Conservation (phyloP, 2,888 invertebrate genomes). For the Chymomyza fuscimana region DNA sequence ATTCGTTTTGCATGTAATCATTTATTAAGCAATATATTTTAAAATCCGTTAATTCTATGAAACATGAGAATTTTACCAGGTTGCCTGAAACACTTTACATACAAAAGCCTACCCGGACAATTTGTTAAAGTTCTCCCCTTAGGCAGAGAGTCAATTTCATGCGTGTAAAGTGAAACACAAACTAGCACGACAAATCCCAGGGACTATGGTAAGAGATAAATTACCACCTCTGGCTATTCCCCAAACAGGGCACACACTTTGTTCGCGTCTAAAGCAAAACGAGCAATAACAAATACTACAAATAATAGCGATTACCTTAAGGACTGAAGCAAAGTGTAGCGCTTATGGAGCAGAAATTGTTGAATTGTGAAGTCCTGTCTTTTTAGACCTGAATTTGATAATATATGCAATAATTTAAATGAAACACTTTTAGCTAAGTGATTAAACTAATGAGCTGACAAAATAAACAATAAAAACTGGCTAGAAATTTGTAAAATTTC, state of each 20-base stretch:
- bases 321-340: conserved; percentile 43
- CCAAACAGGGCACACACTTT: not conserved
- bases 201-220: conserved; percentile 31
- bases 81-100: not conserved
- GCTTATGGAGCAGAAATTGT: conserved; percentile 37
- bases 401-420: conserved; percentile 17
- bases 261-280: conserved; percentile 20
- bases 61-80: not conserved
- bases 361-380: too few species aligned
- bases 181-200: conserved; percentile 30
- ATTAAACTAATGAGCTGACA: not conserved
- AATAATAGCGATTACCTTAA: conserved; percentile 47
- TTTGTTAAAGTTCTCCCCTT: not conserved
- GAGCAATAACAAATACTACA: conserved; percentile 27
- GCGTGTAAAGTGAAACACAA: conserved; percentile 39
- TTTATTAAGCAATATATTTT: too few species aligned
- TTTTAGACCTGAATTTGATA: conserved; percentile 10
- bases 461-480: too few species aligned
- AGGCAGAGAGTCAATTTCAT: conserved; percentile 27
- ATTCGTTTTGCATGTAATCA: not conserved
- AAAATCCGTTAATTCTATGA: not conserved
- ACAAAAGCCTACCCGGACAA: not conserved
- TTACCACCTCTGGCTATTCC: conserved; percentile 2
- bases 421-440: not conserved
- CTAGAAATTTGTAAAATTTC: too few species aligned